Percentiles rank a stretch among this genome's conserved stretches.
These are phyloP conservation scores for Euwallacea fornicatus DNA, from an alignment of 1,140 invertebrate genomes.

Conservation along the genomic window DNA sequence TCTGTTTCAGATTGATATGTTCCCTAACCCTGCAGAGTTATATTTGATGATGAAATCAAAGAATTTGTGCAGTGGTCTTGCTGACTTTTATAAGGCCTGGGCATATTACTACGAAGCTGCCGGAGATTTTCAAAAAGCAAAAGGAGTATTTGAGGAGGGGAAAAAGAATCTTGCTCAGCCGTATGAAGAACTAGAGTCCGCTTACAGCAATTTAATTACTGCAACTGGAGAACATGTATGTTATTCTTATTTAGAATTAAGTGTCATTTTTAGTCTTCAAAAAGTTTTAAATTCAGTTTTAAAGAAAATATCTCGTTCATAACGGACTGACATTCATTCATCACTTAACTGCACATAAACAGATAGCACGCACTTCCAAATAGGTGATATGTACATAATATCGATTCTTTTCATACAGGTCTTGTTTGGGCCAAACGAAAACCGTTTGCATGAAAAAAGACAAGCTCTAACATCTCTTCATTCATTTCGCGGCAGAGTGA, in stretches of 20 bases:
- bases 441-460: conserved; percentile 65
- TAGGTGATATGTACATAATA: no score
- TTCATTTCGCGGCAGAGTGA: conserved; percentile 56
- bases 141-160: conserved; percentile 73
- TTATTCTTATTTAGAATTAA: conserved; percentile 25
- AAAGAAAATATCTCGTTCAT: conserved; percentile 6
- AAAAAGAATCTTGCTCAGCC: conserved; percentile 70
- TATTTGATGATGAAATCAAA: conserved; percentile 74
- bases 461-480: conserved; percentile 70
- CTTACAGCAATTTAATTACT: conserved; percentile 63
- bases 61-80: conserved; percentile 76
- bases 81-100: conserved; percentile 79
- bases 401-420: conserved; percentile 48
- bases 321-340: background rate
- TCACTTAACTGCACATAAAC: background rate
- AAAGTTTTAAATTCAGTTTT: conserved; percentile 10
- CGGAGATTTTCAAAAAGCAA: conserved; percentile 73
- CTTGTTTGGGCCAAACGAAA: conserved; percentile 62
- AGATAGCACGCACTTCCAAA: no score
- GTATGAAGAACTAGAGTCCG: conserved; percentile 69
- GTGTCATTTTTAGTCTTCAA: background rate
- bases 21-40: conserved; percentile 72
- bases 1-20: conserved; percentile 66
- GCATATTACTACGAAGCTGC: conserved; percentile 77
- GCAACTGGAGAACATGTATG: conserved; percentile 49